These are phyloP conservation scores for Neogobius melanostomus DNA, from an alignment of 2,113 vertebrate genomes.

Conservation along the genomic window DNA sequence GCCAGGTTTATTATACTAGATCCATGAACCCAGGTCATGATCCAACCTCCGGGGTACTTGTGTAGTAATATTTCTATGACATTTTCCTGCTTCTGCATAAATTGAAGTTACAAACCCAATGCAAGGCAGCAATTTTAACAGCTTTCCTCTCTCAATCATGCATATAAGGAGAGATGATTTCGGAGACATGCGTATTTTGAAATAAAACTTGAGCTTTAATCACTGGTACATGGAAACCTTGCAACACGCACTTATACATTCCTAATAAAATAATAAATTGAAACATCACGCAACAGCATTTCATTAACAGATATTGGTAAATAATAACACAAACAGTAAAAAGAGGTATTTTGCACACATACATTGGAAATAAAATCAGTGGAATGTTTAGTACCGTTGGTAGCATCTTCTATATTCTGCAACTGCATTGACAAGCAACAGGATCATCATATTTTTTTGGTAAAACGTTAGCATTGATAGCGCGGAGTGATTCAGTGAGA, in stretches of 20 bases:
- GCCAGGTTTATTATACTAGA: too few relatives aligned
- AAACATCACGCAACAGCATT: slow-evolving; percentile 72
- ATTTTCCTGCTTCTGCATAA: too few relatives aligned
- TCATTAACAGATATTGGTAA: slow-evolving; percentile 61
- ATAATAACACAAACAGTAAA: slow-evolving; percentile 67
- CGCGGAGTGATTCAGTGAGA: slow-evolving; percentile 28
- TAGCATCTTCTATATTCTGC: slow-evolving; percentile 50
- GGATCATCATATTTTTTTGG: slow-evolving; percentile 41
- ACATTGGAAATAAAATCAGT: slow-evolving; percentile 59
- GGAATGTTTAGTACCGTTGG: slow-evolving; percentile 71
- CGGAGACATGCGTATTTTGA: slow-evolving; percentile 26
- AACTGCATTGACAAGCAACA: slow-evolving; percentile 69
- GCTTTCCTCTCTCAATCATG: not conserved
- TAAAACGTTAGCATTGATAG: slow-evolving; percentile 31
- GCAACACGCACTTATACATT: slow-evolving; percentile 74
- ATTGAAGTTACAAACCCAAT: too few relatives aligned
- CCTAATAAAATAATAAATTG: slow-evolving; percentile 71
- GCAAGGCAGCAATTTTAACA: too few relatives aligned
- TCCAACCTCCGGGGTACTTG: too few relatives aligned
- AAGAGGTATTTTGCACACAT: slow-evolving; percentile 69
- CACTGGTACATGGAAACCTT: slow-evolving; percentile 74
- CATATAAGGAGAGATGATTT: not conserved
- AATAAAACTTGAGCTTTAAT: slow-evolving; percentile 77
- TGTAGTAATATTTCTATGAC: too few relatives aligned
- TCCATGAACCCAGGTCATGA: too few relatives aligned